Evolutionary conservation across 2,797 vertebrate genomes (phyloP).

Genomic region (Acomys russatus): DNA sequence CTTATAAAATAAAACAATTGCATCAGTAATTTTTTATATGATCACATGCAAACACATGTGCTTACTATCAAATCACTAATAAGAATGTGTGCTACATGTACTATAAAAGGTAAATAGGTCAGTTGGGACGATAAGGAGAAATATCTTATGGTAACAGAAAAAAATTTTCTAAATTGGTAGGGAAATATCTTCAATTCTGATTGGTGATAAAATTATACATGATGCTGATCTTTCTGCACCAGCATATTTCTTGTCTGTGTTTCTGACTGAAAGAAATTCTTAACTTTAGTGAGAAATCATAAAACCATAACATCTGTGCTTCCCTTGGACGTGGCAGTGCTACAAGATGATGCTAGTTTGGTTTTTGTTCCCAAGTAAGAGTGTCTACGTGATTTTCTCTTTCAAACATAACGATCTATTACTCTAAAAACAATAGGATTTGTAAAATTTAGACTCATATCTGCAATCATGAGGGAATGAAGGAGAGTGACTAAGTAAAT

Average conservation of each 20-base stretch:
- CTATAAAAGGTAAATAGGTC: neutral
- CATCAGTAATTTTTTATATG: neutral
- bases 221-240: neutral
- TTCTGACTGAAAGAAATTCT: neutral
- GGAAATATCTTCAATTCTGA: slow-evolving; percentile 27
- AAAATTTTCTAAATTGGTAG: neutral
- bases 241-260: neutral
- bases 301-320: neutral
- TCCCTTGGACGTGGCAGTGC: neutral
- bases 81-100: neutral
- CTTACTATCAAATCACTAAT: neutral
- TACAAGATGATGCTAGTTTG: neutral
- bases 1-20: neutral
- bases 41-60: neutral
- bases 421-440: neutral
- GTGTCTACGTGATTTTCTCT: neutral
- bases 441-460: neutral
- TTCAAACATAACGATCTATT: neutral
- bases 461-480: neutral
- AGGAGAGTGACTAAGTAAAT: neutral
- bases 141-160: neutral
- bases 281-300: neutral
- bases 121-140: neutral
- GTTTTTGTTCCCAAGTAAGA: slow-evolving; percentile 3
- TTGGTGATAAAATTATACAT: neutral